phyloP scores from a whole-genome alignment of 2,888 invertebrate genomes.

The Tholera decimalis region DNA sequence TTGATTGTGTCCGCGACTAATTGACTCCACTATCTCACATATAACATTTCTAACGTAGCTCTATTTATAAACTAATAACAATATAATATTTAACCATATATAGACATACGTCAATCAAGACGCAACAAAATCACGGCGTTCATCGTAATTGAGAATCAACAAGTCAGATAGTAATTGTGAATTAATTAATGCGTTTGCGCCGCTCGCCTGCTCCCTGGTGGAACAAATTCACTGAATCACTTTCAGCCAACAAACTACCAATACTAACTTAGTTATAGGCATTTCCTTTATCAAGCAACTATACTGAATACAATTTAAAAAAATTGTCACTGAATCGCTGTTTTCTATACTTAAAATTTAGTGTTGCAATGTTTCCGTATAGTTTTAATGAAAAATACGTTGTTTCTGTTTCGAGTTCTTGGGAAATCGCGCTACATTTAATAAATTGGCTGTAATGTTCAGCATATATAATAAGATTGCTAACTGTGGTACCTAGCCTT shows the following conservation, averaged over 20 bases:
- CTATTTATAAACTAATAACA: slow-evolving; percentile 38
- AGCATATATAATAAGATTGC: slow-evolving; percentile 11
- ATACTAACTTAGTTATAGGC: slow-evolving; percentile 48
- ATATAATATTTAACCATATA: slow-evolving; percentile 23
- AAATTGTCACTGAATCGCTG: slow-evolving; percentile 33
- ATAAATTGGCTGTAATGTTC: slow-evolving; percentile 39
- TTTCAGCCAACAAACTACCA: slow-evolving; percentile 49
- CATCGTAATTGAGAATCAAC: slow-evolving; percentile 36
- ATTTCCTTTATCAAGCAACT: slow-evolving; percentile 53
- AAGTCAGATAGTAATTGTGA: slow-evolving; percentile 43
- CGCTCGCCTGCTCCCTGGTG: slow-evolving; percentile 39
- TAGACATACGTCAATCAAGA: slow-evolving; percentile 32
- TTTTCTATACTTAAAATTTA: slow-evolving; percentile 38
- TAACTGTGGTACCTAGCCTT: slow-evolving; percentile 1
- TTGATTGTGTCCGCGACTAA: slow-evolving; percentile 37
- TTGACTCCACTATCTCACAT: slow-evolving; percentile 32
- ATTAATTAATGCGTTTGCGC: slow-evolving; percentile 53
- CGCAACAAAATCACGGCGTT: slow-evolving; percentile 34
- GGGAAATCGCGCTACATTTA: slow-evolving; percentile 33
- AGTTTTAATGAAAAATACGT: slow-evolving; percentile 50
- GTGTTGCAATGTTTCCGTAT: slow-evolving; percentile 42
- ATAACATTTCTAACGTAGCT: slow-evolving; percentile 20
- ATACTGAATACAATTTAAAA: slow-evolving; percentile 44
- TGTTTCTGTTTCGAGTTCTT: slow-evolving; percentile 37
- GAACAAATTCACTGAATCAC: slow-evolving; percentile 58